Evolutionary conservation across 2,888 invertebrate species (phyloP).

Genomic region (Sycophila texana): DNA sequence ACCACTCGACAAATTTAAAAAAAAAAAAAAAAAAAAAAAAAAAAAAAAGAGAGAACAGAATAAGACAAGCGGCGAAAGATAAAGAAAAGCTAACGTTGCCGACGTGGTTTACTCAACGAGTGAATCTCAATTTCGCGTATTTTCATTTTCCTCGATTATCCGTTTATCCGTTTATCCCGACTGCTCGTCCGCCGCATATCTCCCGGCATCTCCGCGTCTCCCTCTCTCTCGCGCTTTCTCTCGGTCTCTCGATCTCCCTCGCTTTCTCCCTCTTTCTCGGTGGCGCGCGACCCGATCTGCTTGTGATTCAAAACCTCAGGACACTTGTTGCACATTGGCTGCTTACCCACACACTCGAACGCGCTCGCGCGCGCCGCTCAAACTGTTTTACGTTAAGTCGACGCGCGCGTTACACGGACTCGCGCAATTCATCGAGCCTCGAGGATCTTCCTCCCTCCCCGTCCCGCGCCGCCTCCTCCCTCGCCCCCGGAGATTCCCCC

Average conservation of each 20-base stretch:
- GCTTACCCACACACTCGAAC: slow-evolving; percentile 53
- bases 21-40: neutral
- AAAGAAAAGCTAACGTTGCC: too few species aligned
- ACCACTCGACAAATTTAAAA: neutral
- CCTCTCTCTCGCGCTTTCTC: slow-evolving; percentile 53
- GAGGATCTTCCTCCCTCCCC: slow-evolving; percentile 53
- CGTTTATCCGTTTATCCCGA: slow-evolving; percentile 47
- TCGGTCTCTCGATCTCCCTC: slow-evolving; percentile 53
- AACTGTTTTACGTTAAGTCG: slow-evolving; percentile 69
- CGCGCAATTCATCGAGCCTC: slow-evolving; percentile 63
- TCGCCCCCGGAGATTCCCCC: slow-evolving; percentile 45
- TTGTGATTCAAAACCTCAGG: slow-evolving; percentile 76
- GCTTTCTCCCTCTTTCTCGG: slow-evolving; percentile 59
- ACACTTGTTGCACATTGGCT: slow-evolving; percentile 74
- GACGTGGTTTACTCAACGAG: slow-evolving; percentile 43
- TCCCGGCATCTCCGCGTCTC: slow-evolving; percentile 54
- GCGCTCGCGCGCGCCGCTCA: slow-evolving; percentile 55
- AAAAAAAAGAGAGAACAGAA: neutral
- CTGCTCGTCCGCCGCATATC: slow-evolving; percentile 54
- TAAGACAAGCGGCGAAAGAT: neutral
- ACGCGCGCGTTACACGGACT: slow-evolving; percentile 59
- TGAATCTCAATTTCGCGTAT: slow-evolving; percentile 33
- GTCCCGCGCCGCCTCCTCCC: neutral
- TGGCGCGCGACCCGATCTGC: slow-evolving; percentile 72
- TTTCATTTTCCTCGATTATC: slow-evolving; percentile 48